These are phyloP conservation scores for Chamaetylas fuelleborni DNA, from an alignment of 2,113 vertebrate species.

Conservation along the genomic window DNA sequence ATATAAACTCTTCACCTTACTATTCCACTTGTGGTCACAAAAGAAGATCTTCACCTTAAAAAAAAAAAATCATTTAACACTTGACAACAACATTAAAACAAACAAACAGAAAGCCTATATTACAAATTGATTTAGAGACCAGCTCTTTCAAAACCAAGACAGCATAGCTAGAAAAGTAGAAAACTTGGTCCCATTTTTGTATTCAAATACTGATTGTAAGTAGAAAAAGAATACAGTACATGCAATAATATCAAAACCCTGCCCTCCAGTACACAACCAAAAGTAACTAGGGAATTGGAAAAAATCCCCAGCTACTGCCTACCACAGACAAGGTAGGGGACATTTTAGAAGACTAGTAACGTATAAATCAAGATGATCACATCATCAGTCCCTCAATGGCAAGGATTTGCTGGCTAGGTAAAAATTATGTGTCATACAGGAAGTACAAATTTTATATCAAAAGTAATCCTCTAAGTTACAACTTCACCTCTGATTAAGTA, in stretches of 20 bases:
- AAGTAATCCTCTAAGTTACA: neutral
- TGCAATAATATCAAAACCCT: constrained; percentile 20
- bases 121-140: constrained; percentile 26
- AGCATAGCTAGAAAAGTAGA: neutral
- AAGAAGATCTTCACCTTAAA: neutral
- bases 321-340: neutral
- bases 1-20: neutral
- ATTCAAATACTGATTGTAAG: constrained; percentile 10
- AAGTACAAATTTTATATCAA: neutral
- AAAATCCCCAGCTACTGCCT: neutral
- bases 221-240: constrained; percentile 30
- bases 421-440: neutral
- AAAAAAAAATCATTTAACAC: neutral
- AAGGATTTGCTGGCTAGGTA: neutral
- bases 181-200: constrained; percentile 32
- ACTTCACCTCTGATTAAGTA: neutral
- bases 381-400: neutral
- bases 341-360: neutral
- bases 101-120: neutral
- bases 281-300: neutral
- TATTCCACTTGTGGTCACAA: neutral
- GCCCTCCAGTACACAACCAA: neutral
- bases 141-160: constrained; percentile 22
- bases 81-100: neutral
- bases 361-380: neutral